Evolutionary conservation across 2,888 invertebrate species (phyloP), one percentile per base, ranked within the genome.

Genomic region (Elmis aenea): DNA sequence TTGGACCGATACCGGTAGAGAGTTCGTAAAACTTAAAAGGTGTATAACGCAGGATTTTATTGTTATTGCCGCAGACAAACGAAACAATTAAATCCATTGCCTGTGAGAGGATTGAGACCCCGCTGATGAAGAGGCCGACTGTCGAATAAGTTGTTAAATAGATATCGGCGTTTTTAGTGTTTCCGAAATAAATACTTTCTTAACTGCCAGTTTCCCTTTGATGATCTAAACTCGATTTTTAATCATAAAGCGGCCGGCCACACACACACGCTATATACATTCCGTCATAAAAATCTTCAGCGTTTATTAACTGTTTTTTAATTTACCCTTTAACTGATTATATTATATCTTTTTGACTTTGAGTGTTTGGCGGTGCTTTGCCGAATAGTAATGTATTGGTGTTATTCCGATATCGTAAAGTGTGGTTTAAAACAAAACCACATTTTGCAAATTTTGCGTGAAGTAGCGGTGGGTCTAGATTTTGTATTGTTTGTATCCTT

Each of bases 141-240:
- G 18, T 46, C 46, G 54, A 59, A 54, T 58, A 57, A 59, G 58
- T 57, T 59, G 58, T 59, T 58, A 59, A 58, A 56, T 52, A 54
- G 58, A 55, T 57, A 59, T 59, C 56, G 57, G 57, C 53, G 44
- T 52, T 57, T 55, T 58, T 56, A 52, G 45, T 48, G 52, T 56
- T 57, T 54, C 51, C 51, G 52, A 58, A 59, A 54, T 52, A 54
- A 53, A 49, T 51, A 42, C 44, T 45, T 49, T 37, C 30, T 46
- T 48, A 45, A 48, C 42, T 37, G 48, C 47, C 46, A 34, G 41
- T 46, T 47, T 46, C 40, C 42, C 40, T 51, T 44, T 35, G 34
- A 37, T 38, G 44, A 46, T 42, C 45, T 41, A 30, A 43, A 40
- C 28, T 44, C 42, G 44, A 52, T 52, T 50, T 52, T 54, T 48